phyloP scores from a whole-genome alignment of 2,888 invertebrate species.

The Tachina fera region DNA sequence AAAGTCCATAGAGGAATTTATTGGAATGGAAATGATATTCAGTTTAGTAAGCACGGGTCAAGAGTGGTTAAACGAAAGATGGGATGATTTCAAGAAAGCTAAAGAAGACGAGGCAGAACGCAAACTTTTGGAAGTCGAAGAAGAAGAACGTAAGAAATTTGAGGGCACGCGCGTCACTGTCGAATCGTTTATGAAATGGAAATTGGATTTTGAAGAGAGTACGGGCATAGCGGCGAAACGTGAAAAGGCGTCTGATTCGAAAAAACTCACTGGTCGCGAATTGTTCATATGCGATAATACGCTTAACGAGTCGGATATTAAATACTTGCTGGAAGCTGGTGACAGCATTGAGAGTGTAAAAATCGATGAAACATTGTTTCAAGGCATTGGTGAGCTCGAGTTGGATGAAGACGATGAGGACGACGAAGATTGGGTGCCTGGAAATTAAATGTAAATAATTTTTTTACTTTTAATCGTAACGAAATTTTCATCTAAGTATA shows the following conservation, averaged over 20 bases:
- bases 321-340: constrained; percentile 94
- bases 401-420: constrained; percentile 83
- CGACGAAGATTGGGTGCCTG: constrained; percentile 85
- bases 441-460: constrained; percentile 76
- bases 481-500: constrained; percentile 41
- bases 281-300: constrained; percentile 96
- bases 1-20: constrained; percentile 88
- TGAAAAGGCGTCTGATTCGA: constrained; percentile 88
- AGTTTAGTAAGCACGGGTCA: constrained; percentile 96
- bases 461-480: constrained; percentile 9
- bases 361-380: constrained; percentile 96
- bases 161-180: constrained; percentile 98
- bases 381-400: constrained; percentile 93
- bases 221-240: constrained; percentile 89
- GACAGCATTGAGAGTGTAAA: constrained; percentile 86
- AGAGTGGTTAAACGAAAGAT: constrained; percentile 94
- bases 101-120: constrained; percentile 88
- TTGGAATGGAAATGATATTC: constrained; percentile 99
- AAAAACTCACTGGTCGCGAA: constrained; percentile 95
- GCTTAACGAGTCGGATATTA: constrained; percentile 97
- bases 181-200: constrained; percentile 98
- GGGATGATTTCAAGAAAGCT: constrained; percentile 90
- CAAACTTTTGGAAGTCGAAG: constrained; percentile 90
- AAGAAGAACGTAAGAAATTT: constrained; percentile 96
- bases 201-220: constrained; percentile 95